These are phyloP conservation scores for Allacma fusca DNA, from an alignment of 2,888 invertebrate species.

Conservation along the genomic window DNA sequence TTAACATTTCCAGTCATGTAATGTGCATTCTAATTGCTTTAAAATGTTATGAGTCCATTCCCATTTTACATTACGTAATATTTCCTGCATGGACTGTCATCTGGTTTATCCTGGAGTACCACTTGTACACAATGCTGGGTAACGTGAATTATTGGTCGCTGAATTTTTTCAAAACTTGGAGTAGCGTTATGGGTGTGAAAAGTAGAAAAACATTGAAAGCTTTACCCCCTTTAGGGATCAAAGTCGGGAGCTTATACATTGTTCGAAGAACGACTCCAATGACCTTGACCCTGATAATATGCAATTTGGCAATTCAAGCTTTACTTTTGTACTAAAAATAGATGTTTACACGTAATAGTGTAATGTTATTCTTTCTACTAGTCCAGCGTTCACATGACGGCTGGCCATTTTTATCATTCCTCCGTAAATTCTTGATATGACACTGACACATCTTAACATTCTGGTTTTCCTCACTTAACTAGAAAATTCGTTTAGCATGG, in stretches of 20 bases:
- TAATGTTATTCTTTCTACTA: too few species aligned
- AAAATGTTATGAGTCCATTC: background rate
- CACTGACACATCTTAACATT: too few species aligned
- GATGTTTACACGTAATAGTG: too few species aligned
- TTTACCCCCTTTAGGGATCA: constrained; percentile 7
- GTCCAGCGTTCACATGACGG: too few species aligned
- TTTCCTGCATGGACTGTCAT: background rate
- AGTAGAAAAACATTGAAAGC: background rate
- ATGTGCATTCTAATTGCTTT: background rate
- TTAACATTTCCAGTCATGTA: background rate
- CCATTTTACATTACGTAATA: background rate
- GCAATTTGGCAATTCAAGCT: too few species aligned
- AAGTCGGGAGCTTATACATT: constrained; percentile 10
- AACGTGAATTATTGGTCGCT: constrained; percentile 9
- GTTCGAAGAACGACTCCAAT: background rate
- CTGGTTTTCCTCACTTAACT: too few species aligned
- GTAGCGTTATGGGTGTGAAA: background rate
- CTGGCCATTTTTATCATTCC: too few species aligned
- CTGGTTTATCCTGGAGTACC: background rate
- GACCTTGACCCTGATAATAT: too few species aligned
- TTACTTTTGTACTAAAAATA: too few species aligned
- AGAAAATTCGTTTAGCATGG: too few species aligned
- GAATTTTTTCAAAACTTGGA: constrained; percentile 18
- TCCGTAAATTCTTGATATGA: too few species aligned
- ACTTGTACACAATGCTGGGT: background rate